Conservation (phyloP, 2,113 vertebrate species). For the Heteronetta atricapilla region DNA sequence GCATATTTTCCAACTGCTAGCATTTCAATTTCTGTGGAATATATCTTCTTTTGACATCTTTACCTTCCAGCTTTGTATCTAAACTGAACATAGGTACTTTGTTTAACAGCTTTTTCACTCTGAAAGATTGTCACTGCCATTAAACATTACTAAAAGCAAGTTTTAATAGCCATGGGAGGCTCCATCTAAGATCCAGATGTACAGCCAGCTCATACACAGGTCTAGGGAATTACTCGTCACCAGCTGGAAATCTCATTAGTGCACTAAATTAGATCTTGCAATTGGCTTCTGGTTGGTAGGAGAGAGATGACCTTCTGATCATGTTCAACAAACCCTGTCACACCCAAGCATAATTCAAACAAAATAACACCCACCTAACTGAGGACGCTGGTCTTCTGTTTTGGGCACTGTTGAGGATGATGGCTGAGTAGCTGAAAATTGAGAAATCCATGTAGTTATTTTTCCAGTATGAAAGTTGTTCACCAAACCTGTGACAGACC, state of each 20-base stretch:
- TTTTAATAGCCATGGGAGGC: background rate
- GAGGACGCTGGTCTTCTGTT: conserved; percentile 88
- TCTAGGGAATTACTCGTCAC: background rate
- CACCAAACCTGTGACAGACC: background rate
- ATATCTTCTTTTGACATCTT: background rate
- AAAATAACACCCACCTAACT: conserved; percentile 79
- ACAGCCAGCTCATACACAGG: background rate
- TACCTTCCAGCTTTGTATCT: background rate
- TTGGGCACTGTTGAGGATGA: conserved; percentile 86
- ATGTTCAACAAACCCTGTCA: background rate
- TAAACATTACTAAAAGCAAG: background rate
- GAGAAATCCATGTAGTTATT: background rate
- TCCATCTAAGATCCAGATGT: background rate
- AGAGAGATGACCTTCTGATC: background rate
- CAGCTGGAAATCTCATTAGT: background rate
- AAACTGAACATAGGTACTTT: background rate
- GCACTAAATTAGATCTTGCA: background rate
- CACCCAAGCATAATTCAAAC: background rate
- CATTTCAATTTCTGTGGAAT: background rate
- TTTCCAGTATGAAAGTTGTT: background rate
- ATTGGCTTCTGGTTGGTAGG: background rate
- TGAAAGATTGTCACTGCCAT: background rate
- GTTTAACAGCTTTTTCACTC: background rate
- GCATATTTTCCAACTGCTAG: background rate
- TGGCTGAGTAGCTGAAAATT: conserved; percentile 80